Percentiles rank a stretch among this genome's conserved stretches.
phyloP scores from a whole-genome alignment of 2,113 vertebrate genomes.

The Anarrhichthys ocellatus region DNA sequence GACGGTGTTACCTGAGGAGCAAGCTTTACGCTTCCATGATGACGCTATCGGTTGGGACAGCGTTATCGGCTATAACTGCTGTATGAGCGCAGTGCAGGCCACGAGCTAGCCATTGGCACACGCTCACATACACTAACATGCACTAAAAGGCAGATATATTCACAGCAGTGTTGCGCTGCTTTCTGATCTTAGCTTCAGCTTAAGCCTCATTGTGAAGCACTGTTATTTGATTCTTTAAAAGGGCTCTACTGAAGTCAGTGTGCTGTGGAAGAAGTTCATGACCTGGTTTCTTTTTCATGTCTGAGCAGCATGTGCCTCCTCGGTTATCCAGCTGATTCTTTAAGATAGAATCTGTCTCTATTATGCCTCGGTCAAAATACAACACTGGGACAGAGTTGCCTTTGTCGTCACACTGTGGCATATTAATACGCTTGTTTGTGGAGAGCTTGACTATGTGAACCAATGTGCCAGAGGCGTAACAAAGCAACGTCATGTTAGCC shows the following conservation, averaged over 20 bases:
- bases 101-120: no score
- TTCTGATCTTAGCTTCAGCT: background rate
- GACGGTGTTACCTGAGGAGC: no score
- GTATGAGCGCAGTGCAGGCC: no score
- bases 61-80: background rate
- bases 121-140: background rate
- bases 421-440: constrained; percentile 44
- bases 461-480: constrained; percentile 22
- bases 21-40: no score
- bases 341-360: constrained; percentile 45
- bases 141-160: background rate
- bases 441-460: constrained; percentile 39
- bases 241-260: constrained; percentile 13
- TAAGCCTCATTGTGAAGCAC: background rate
- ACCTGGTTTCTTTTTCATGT: constrained; percentile 59
- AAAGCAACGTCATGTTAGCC: background rate
- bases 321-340: constrained; percentile 61
- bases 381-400: constrained; percentile 52
- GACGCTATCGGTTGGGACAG: no score
- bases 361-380: constrained; percentile 33
- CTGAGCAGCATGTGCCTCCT: constrained; percentile 68
- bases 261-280: constrained; percentile 37
- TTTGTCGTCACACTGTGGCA: constrained; percentile 49
- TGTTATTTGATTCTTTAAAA: constrained; percentile 7
- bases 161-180: background rate